These are phyloP conservation scores for Poecilia wingei DNA, from an alignment of 2,797 vertebrate species.

Conservation along the genomic window DNA sequence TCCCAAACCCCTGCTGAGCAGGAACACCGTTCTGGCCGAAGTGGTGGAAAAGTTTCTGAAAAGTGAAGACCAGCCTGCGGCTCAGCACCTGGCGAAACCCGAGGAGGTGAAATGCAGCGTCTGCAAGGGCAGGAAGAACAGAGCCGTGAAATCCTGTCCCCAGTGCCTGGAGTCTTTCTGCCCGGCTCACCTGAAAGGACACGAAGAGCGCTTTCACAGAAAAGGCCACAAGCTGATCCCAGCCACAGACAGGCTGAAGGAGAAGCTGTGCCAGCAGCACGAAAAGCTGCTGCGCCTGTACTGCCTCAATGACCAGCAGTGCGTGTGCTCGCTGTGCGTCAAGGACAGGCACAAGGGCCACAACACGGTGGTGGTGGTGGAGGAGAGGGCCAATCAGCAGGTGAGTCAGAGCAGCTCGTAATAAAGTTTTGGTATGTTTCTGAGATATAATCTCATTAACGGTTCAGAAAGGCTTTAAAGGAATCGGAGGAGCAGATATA, in stretches of 20 bases:
- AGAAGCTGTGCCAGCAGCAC: slow-evolving; percentile 86
- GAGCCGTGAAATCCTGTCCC: slow-evolving; percentile 87
- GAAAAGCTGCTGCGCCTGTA: slow-evolving; percentile 87
- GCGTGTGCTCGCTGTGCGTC: slow-evolving; percentile 85
- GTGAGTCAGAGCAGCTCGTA: slow-evolving; percentile 23
- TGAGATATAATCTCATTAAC: neutral
- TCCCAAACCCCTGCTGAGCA: slow-evolving; percentile 72
- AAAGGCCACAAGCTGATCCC: slow-evolving; percentile 84
- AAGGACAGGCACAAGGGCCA: slow-evolving; percentile 86
- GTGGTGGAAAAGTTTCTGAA: slow-evolving; percentile 70
- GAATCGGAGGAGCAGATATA: neutral
- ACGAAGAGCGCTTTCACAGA: slow-evolving; percentile 77
- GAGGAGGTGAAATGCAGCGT: slow-evolving; percentile 78
- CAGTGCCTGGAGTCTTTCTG: slow-evolving; percentile 89
- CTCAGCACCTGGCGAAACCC: neutral
- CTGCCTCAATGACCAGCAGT: slow-evolving; percentile 90
- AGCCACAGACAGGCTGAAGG: slow-evolving; percentile 82
- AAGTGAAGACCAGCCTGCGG: neutral
- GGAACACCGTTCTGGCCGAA: slow-evolving; percentile 78
- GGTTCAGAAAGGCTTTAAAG: too few relatives aligned
- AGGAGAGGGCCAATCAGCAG: slow-evolving; percentile 85
- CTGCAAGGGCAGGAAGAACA: slow-evolving; percentile 85
- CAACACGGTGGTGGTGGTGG: slow-evolving; percentile 81
- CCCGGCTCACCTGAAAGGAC: slow-evolving; percentile 71
- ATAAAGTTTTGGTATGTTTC: neutral